These are phyloP conservation scores for Aepyceros melampus DNA, from an alignment of 2,113 vertebrate genomes.

Conservation along the genomic window DNA sequence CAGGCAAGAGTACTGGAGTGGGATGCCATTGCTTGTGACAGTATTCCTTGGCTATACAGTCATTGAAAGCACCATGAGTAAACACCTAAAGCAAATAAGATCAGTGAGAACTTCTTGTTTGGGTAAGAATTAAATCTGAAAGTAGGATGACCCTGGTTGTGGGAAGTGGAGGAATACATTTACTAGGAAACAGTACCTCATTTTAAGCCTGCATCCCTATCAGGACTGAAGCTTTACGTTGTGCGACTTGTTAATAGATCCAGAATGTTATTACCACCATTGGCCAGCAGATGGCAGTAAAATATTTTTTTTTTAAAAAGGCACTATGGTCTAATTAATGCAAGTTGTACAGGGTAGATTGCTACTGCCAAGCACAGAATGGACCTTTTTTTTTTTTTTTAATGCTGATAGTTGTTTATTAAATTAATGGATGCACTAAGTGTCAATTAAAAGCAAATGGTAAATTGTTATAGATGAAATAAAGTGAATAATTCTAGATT, in stretches of 20 bases:
- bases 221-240: not conserved
- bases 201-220: not conserved
- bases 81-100: not conserved
- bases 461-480: not conserved
- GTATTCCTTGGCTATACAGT: not conserved
- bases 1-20: no score
- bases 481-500: not conserved
- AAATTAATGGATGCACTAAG: not conserved
- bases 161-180: not conserved
- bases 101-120: not conserved
- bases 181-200: not conserved
- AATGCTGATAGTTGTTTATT: not conserved
- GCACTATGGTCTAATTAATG: not conserved
- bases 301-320: constrained; percentile 43
- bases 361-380: not conserved
- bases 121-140: not conserved
- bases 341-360: not conserved
- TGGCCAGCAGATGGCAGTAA: constrained; percentile 66
- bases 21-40: no score
- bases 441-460: not conserved
- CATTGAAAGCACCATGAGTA: not conserved
- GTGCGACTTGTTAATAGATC: not conserved
- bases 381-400: not conserved
- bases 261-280: not conserved
- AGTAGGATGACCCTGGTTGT: not conserved